A percentile compares a stretch with the other conserved stretches of the same genome.
Evolutionary conservation across 2,113 vertebrate species (phyloP).

Genomic region (Macrotis lagotis): DNA sequence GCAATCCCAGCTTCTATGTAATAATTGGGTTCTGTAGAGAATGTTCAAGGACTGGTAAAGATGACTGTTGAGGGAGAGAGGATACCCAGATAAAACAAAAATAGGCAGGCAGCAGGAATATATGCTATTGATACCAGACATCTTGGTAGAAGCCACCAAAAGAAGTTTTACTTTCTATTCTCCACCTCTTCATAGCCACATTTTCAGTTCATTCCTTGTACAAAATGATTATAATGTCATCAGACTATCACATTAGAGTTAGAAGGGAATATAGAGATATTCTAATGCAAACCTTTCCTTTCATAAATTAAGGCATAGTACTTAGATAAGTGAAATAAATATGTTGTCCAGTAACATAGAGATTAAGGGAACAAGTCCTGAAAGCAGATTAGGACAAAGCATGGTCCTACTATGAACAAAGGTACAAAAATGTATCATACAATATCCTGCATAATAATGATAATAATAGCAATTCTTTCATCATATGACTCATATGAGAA

Average conservation of each 20-base stretch:
- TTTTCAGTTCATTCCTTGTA: neutral
- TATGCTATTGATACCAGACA: neutral
- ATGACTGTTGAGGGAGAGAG: neutral
- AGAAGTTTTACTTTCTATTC: neutral
- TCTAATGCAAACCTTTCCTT: neutral
- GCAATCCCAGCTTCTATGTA: neutral
- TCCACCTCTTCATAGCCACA: neutral
- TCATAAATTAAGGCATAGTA: neutral
- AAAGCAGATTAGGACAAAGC: neutral
- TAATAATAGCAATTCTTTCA: no score
- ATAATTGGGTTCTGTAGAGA: neutral
- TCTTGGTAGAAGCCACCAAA: neutral
- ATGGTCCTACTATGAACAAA: neutral
- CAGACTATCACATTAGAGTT: neutral
- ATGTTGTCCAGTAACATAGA: neutral
- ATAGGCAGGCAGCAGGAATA: neutral
- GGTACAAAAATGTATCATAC: neutral
- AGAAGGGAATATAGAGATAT: neutral
- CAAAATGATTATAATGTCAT: neutral
- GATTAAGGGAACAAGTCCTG: neutral
- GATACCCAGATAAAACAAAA: neutral
- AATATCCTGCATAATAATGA: neutral
- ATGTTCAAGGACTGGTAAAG: neutral
- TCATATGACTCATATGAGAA: no score
- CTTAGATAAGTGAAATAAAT: neutral